A percentile compares a stretch with the other conserved stretches of the same genome.
Conservation (phyloP, 2,113 vertebrate species). For the Montifringilla adamsi region DNA sequence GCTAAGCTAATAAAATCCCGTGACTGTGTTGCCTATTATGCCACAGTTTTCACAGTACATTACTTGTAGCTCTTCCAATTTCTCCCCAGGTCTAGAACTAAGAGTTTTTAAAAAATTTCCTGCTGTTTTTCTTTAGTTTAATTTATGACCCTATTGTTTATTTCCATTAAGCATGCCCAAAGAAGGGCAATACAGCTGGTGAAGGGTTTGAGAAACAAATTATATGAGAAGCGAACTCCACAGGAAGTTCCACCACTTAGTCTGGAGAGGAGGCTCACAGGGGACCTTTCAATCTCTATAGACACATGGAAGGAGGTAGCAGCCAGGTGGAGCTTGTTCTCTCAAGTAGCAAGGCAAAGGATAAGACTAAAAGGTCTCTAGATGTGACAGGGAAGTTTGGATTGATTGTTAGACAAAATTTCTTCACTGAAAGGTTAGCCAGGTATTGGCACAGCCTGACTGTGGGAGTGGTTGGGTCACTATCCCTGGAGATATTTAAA, state of each 20-base stretch:
- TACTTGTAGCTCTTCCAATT: neutral
- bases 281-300: too few relatives aligned
- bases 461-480: neutral
- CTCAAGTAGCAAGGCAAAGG: neutral
- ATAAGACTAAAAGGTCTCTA: neutral
- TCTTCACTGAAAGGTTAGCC: neutral
- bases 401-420: neutral
- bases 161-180: neutral
- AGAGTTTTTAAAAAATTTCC: neutral
- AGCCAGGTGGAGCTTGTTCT: neutral
- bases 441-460: neutral
- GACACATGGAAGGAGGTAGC: neutral
- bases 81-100: neutral
- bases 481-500: neutral
- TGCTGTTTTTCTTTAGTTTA: neutral
- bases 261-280: fast-evolving
- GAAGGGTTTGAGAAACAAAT: neutral
- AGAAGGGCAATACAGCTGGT: neutral
- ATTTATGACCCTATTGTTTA: neutral
- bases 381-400: neutral
- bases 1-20: neutral
- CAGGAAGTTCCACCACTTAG: neutral
- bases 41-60: neutral
- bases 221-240: neutral
- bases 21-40: too few relatives aligned